Evolutionary conservation across 2,113 vertebrate genomes (phyloP).

Genomic region (Chloropsis hardwickii): DNA sequence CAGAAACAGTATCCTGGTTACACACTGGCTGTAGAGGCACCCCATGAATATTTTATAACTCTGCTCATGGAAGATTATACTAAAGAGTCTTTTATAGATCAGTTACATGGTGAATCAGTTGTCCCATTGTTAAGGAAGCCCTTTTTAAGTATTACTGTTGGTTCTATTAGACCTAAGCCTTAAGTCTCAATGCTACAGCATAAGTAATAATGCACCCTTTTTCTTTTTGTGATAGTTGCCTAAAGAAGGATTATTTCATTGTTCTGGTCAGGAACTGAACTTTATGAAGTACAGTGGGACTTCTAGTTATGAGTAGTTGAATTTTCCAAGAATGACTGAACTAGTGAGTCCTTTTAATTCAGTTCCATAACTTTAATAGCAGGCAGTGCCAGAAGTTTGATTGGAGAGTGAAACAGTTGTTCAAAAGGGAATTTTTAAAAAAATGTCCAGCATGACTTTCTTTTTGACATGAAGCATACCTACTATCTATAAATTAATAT

Average conservation of each 20-base stretch:
- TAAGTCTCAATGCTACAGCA: not conserved
- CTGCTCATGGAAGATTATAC: not conserved
- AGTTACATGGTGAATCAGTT: not conserved
- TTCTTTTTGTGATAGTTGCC: not conserved
- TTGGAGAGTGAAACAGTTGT: not conserved
- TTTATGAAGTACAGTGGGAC: not conserved
- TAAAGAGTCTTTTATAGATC: not conserved
- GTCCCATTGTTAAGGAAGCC: not conserved
- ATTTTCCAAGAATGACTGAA: not conserved
- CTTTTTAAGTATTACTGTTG: not conserved
- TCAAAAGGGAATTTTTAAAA: not conserved
- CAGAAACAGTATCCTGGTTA: slow-evolving; percentile 31
- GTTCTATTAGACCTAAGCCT: not conserved
- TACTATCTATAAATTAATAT: not conserved
- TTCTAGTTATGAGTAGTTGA: not conserved
- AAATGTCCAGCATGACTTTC: not conserved
- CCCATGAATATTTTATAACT: slow-evolving; percentile 51
- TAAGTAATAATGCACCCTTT: not conserved
- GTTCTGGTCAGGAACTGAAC: not conserved
- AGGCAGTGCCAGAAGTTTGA: not conserved
- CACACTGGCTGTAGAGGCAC: not conserved
- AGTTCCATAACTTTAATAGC: not conserved
- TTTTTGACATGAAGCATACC: not conserved
- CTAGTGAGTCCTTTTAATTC: not conserved
- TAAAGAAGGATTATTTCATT: not conserved